A percentile compares a stretch with the other conserved stretches of the same genome.
These are phyloP conservation scores for Oceanites oceanicus DNA, from an alignment of 2,113 vertebrate species.

Conservation along the genomic window DNA sequence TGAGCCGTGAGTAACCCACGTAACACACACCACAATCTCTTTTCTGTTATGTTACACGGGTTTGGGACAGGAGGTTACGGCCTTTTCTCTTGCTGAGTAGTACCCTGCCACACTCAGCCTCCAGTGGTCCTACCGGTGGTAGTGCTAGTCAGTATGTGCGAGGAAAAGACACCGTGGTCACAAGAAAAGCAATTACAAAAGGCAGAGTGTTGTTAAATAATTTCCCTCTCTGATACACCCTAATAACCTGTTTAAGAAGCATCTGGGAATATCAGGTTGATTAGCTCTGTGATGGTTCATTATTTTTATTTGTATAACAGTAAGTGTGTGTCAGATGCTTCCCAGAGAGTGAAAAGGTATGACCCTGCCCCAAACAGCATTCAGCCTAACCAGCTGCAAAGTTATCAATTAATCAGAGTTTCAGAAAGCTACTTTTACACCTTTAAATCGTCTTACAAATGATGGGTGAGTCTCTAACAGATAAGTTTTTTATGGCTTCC, in stretches of 20 bases:
- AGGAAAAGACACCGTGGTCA: rapidly evolving
- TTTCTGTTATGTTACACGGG: background rate
- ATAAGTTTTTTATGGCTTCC: background rate
- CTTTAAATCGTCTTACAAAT: background rate
- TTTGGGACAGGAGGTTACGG: background rate
- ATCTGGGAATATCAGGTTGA: background rate
- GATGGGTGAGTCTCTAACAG: background rate
- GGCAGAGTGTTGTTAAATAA: background rate
- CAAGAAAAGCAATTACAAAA: background rate
- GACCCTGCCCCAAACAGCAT: background rate
- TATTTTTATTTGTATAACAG: background rate
- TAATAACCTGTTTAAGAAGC: background rate
- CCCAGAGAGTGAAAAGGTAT: background rate
- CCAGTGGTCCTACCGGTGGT: background rate
- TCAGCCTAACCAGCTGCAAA: background rate
- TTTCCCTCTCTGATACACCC: background rate
- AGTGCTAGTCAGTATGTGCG: rapidly evolving
- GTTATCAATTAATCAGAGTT: background rate
- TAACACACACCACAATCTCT: background rate
- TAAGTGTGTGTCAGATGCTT: background rate
- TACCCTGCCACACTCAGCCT: background rate
- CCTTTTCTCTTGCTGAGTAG: background rate
- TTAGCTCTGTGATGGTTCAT: background rate
- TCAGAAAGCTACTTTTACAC: background rate
- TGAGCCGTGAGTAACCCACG: slow-evolving; percentile 82